Evolutionary conservation across 64 coral and sea anemone genomes (phyloP), one percentile per base, ranked within the genome.

Genomic region (Exaiptasia diaphana): DNA sequence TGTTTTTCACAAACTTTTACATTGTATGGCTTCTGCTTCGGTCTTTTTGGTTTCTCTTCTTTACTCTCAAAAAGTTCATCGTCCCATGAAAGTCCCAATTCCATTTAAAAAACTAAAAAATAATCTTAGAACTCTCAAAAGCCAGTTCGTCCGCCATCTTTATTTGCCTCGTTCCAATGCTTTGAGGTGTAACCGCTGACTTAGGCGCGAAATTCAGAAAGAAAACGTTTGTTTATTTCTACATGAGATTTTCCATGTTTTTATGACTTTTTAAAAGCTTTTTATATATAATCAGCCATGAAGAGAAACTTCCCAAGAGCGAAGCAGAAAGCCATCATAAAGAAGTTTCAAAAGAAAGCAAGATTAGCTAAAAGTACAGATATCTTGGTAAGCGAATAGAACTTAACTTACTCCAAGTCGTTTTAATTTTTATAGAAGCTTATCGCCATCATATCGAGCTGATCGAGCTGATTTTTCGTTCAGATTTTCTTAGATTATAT

Each of bases 401-500:
- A 4, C 44, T 4, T 26, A 77, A 17, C 49, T 10, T 52, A 12
- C n/a, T 10, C n/a, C 49, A 52, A 52, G 10, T 52, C n/a, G 49
- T 45, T 24, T 4, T 37, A 1, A 55, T 18, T 17, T 15, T 28
- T n/a, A 73, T 15, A 8, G n/a, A 39, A 73, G 25, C 15, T 17
- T 12, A 36, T 9, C 24, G 45, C 21, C 23, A 28, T 77, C 20
- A 22, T 9, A 34, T 25, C 3, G 59, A 15, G 30, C 31, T 11
- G 41, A 39, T 58, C 23, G 4, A 20, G 37, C 18, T 73, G 8
- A 57, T 27, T 7, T 67, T 28, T 52, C 32, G 34, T 50, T 20
- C 67, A 94, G 91, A 94, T 94, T 61, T 94, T 94, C 60, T 39
- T 94, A 38, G 85, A 94, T 78, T 94, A 89, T 72, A 89, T 94